These are phyloP conservation scores for Tetramorium alpestre DNA, from an alignment of 1,140 invertebrate genomes.

Conservation along the genomic window DNA sequence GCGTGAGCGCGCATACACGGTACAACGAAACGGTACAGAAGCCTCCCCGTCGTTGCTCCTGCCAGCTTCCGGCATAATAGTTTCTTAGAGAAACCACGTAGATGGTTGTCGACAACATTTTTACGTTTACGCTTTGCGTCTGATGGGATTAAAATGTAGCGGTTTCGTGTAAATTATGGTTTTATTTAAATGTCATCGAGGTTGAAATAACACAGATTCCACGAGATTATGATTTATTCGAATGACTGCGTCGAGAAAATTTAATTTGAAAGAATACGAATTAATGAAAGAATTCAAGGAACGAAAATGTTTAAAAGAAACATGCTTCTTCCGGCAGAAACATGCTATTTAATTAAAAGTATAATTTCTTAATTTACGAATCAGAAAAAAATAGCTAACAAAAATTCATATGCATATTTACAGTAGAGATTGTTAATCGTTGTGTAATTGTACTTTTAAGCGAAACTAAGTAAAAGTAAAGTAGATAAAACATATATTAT, in stretches of 20 bases:
- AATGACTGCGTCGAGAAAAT: slow-evolving; percentile 10
- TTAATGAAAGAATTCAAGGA: background rate
- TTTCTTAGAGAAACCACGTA: slow-evolving; percentile 55
- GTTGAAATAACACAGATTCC: slow-evolving; percentile 16
- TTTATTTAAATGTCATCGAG: slow-evolving; percentile 20
- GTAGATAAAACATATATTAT: background rate
- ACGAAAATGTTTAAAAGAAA: background rate
- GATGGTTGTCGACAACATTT: slow-evolving; percentile 11
- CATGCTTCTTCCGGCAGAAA: background rate
- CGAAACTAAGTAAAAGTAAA: too few relatives aligned
- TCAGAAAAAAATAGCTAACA: background rate
- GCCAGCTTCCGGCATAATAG: slow-evolving; percentile 71
- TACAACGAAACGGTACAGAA: slow-evolving; percentile 44
- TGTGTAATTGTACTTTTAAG: background rate
- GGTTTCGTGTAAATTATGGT: slow-evolving; percentile 29
- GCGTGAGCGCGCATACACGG: slow-evolving; percentile 48
- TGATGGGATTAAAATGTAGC: slow-evolving; percentile 5
- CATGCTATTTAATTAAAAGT: background rate
- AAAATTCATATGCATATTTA: background rate
- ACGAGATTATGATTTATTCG: slow-evolving; percentile 17
- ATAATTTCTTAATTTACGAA: background rate
- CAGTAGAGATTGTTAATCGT: background rate
- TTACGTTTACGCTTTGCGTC: slow-evolving; percentile 27
- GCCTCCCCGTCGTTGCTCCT: slow-evolving; percentile 21
- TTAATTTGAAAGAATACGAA: background rate